Conservation (phyloP, 2,113 vertebrate species). For the Poecile atricapillus region DNA sequence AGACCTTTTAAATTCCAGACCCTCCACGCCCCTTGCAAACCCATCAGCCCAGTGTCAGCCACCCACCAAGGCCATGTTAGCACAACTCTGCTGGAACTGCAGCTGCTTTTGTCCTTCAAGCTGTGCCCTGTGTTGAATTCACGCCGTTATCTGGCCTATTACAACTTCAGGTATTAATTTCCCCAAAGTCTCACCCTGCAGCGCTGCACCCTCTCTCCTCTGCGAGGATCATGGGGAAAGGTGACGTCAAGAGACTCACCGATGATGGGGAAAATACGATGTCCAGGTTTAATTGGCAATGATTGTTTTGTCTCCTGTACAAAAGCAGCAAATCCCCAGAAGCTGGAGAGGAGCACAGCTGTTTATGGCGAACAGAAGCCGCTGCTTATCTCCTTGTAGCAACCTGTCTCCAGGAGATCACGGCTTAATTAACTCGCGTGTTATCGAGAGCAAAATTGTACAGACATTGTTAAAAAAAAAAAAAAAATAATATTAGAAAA, state of each 20-base stretch:
- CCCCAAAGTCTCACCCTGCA: not conserved
- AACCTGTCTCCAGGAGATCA: conserved; percentile 74
- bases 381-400: conserved; percentile 73
- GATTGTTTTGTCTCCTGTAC: conserved; percentile 67
- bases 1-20: not conserved
- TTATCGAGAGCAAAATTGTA: conserved; percentile 67
- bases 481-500: conserved; percentile 16
- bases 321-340: conserved; percentile 70
- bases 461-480: conserved; percentile 18
- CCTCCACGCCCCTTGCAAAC: not conserved
- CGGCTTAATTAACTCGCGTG: conserved; percentile 74
- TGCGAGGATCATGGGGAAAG: not conserved
- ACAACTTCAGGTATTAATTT: conserved; percentile 8
- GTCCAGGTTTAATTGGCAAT: conserved; percentile 48
- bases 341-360: conserved; percentile 62
- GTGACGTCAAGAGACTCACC: conserved; percentile 25
- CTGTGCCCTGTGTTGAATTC: not conserved
- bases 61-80: not conserved
- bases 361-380: conserved; percentile 55
- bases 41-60: not conserved
- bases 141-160: not conserved
- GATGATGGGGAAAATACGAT: not conserved
- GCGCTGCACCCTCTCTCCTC: not conserved
- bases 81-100: not conserved
- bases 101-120: not conserved